These are phyloP conservation scores for Euplagia quadripunctaria DNA, from an alignment of 2,888 invertebrate species.

Conservation along the genomic window DNA sequence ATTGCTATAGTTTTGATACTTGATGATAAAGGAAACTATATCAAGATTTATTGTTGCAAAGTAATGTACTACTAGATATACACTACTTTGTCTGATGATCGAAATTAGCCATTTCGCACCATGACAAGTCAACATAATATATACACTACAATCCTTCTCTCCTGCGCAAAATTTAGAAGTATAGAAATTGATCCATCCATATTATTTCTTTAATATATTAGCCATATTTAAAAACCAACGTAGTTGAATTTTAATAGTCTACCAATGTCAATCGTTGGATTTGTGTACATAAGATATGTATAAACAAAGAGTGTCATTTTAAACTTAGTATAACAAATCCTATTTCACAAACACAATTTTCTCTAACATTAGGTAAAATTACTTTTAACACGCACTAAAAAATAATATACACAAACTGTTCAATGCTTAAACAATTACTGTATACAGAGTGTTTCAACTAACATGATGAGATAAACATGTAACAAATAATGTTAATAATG, in stretches of 20 bases:
- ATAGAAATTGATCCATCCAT: too few species aligned
- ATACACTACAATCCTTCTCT: neutral
- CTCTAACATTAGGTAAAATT: neutral
- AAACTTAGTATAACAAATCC: neutral
- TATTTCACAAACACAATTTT: neutral
- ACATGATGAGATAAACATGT: constrained; percentile 1
- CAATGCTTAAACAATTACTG: constrained; percentile 21
- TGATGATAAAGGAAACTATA: too few species aligned
- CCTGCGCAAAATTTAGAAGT: too few species aligned
- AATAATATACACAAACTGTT: constrained; percentile 5
- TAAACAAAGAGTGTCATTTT: neutral
- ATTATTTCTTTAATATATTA: neutral
- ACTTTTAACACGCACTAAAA: constrained; percentile 3
- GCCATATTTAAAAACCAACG: neutral
- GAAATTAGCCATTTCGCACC: too few species aligned
- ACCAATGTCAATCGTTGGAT: constrained; percentile 4
- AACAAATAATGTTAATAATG: neutral
- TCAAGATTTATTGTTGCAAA: too few species aligned
- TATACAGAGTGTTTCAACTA: constrained; percentile 34
- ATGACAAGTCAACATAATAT: neutral
- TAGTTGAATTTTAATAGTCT: neutral
- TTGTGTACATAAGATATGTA: neutral
- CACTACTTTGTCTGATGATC: too few species aligned
- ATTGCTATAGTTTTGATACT: neutral
- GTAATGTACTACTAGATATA: too few species aligned